A percentile compares a stretch with the other conserved stretches of the same genome.
Evolutionary conservation across 2,113 vertebrate species (phyloP).

Genomic region (Gracilinanus agilis): DNA sequence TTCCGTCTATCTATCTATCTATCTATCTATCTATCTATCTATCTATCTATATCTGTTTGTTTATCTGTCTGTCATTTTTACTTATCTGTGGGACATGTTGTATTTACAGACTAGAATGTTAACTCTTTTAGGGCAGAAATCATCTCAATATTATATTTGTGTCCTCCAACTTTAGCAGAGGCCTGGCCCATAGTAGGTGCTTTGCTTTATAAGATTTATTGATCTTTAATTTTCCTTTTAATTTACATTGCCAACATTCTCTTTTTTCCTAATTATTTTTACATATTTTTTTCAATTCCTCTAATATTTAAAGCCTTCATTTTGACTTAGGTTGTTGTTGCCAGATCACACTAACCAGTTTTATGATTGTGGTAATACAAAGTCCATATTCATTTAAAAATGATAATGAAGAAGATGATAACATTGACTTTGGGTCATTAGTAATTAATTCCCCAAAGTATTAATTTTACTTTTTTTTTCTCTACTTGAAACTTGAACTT

Average conservation of each 20-base stretch:
- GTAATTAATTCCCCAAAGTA: neutral
- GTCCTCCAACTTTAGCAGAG: neutral
- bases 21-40: neutral
- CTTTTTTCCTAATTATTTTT: slow-evolving; percentile 8
- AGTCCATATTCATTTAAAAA: neutral
- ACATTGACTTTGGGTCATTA: neutral
- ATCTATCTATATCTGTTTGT: too few relatives aligned
- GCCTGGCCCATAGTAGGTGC: neutral
- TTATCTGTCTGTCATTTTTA: neutral
- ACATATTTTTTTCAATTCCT: neutral
- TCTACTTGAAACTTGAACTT: slow-evolving; percentile 58
- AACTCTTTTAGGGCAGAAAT: neutral
- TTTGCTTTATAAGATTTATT: neutral
- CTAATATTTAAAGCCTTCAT: slow-evolving; percentile 37
- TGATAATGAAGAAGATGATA: neutral
- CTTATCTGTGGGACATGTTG: neutral
- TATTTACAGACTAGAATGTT: neutral
- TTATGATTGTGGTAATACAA: neutral
- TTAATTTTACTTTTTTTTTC: slow-evolving; percentile 49
- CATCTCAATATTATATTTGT: neutral
- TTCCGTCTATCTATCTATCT: too few relatives aligned
- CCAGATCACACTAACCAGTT: neutral
- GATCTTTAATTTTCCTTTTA: slow-evolving; percentile 20
- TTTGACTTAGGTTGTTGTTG: neutral
- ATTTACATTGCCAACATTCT: slow-evolving; percentile 62